Evolutionary conservation across 2,797 vertebrate species (phyloP), one percentile per base, ranked within the genome.

Genomic region (Sebastes itinus): DNA sequence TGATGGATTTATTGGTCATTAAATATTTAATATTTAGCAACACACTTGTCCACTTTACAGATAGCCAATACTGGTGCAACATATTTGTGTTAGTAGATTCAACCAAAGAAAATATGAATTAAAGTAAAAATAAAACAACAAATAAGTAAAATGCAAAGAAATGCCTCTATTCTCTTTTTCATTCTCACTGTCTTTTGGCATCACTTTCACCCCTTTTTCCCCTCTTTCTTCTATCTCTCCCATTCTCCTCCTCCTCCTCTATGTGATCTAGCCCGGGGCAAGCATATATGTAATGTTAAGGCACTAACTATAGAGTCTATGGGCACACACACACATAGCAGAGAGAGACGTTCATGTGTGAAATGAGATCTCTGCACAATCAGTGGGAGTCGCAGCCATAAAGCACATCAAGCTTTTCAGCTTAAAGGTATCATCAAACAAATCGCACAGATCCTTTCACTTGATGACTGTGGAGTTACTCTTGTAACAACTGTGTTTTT

Each of bases 291-390:
- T 91, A 90, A 89, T 92, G 92, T 92, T 93, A 92, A 93, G 85
- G 86, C 88, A 88, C 92, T 95, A 94, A 95, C 88, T 93, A 92
- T 74, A 77, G 74, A 83, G 77, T 89, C 68, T 80, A 59, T 69
- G 71, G 72, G 85, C 83, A 73, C 78, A 82, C 69, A 76, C 76
- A 65, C 55, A 78, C 54, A 72, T 56, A 59, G 66, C 56, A 72
- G 85, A 94, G 87, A 83, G 87, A 93, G 84, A 95, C 86, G 35
- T 91, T 95, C 92, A 95, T 92, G 93, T 94, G 95, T 95, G 95
- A 95, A 96, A 95, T 95, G 88, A 95, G 88, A 95, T 94, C 89
- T 81, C 46, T 69, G 66, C 72, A 85, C 90, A 91, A 94, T 92
- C 93, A 92, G 91, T 93, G 93, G 93, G 94, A 93, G 93, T 89